phyloP scores from a whole-genome alignment of 2,797 vertebrate genomes.

The Cercopithecus neglectus region DNA sequence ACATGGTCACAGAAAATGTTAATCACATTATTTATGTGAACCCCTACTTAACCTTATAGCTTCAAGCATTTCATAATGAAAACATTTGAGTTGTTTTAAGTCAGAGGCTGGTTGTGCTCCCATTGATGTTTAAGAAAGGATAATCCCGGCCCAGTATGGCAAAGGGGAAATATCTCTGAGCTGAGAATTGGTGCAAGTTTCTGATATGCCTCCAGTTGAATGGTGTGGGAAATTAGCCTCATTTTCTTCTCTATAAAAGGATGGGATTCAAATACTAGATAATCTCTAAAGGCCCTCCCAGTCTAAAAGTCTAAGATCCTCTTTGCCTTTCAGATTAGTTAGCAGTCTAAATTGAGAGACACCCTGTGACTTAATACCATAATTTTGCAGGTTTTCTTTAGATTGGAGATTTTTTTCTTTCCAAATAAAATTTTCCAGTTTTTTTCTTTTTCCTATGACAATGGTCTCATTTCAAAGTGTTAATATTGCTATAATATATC shows the following conservation, averaged over 20 bases:
- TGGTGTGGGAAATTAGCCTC: not conserved
- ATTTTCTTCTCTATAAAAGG: not conserved
- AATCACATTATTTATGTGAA: conserved; percentile 45
- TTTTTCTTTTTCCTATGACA: not conserved
- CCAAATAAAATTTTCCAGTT: not conserved
- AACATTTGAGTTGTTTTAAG: not conserved
- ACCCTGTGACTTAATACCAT: not conserved
- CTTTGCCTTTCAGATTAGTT: not conserved
- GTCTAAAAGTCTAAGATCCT: not conserved
- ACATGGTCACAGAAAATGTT: not conserved
- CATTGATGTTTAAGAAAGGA: not conserved
- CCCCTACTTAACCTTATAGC: conserved; percentile 39
- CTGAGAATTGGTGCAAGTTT: not conserved
- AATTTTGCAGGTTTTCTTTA: not conserved
- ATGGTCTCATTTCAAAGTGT: not conserved
- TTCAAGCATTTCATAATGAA: conserved; percentile 46
- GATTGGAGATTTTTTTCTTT: not conserved
- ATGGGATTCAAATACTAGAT: not conserved
- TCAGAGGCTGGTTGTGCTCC: not conserved
- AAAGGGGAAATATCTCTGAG: not conserved
- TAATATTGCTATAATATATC: not conserved
- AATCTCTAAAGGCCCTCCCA: not conserved
- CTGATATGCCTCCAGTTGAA: not conserved
- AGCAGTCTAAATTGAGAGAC: not conserved
- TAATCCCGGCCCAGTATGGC: not conserved